A percentile compares a stretch with the other conserved stretches of the same genome.
Evolutionary conservation across 1,140 invertebrate species (phyloP).

Genomic region (Planococcus citri): DNA sequence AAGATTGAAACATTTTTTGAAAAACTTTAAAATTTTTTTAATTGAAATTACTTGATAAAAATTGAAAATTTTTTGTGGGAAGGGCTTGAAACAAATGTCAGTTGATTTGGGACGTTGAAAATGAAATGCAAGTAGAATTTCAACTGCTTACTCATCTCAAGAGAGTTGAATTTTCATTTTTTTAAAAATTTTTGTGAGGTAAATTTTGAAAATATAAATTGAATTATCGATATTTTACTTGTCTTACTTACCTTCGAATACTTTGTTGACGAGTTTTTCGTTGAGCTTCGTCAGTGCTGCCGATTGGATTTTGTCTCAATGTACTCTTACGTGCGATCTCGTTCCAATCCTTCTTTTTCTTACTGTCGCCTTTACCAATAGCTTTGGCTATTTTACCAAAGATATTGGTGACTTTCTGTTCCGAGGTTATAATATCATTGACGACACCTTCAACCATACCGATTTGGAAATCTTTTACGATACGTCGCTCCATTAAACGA

Average conservation of each 20-base stretch:
- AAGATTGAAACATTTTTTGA: too few relatives aligned
- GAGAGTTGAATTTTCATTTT: too few relatives aligned
- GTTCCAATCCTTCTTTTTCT: constrained; percentile 72
- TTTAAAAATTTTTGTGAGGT: too few relatives aligned
- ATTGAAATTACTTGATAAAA: too few relatives aligned
- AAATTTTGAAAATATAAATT: too few relatives aligned
- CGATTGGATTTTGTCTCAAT: constrained; percentile 56
- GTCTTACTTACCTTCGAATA: constrained; percentile 37
- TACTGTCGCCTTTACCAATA: constrained; percentile 43
- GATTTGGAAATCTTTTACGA: constrained; percentile 82
- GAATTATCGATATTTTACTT: not conserved
- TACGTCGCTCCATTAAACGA: constrained; percentile 64
- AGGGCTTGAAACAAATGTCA: too few relatives aligned
- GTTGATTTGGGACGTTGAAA: too few relatives aligned
- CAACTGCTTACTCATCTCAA: too few relatives aligned
- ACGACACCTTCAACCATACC: constrained; percentile 70
- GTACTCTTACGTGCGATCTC: constrained; percentile 59
- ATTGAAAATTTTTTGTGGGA: too few relatives aligned
- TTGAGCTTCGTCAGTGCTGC: constrained; percentile 50
- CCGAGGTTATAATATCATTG: constrained; percentile 49
- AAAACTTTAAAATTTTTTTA: too few relatives aligned
- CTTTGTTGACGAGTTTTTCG: constrained; percentile 49
- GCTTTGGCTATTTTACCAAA: constrained; percentile 66
- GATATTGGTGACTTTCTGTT: constrained; percentile 56
- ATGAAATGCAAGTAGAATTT: too few relatives aligned